These are phyloP conservation scores for Lophura nycthemera DNA, from an alignment of 2,113 vertebrate species.

Conservation along the genomic window DNA sequence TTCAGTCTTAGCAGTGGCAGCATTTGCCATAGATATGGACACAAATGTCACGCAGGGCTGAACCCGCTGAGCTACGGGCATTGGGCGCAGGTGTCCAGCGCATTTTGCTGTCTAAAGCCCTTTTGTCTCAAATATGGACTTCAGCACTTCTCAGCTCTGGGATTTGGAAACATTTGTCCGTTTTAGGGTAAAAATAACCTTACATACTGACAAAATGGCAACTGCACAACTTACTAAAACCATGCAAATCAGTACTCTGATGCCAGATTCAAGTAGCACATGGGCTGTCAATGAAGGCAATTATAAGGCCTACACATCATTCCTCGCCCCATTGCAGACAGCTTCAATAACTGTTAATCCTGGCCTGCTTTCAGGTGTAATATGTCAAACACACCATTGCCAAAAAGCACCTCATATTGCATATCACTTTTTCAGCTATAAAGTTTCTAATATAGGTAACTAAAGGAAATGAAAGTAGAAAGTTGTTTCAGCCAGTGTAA, in stretches of 20 bases:
- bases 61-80: not conserved
- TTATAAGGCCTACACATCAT: not conserved
- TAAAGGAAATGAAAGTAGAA: not conserved
- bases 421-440: not conserved
- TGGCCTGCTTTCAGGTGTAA: not conserved
- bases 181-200: not conserved
- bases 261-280: not conserved
- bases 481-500: not conserved
- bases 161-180: not conserved
- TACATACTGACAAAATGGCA: not conserved
- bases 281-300: not conserved
- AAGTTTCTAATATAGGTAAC: not conserved
- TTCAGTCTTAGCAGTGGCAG: fast-evolving
- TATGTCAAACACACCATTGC: not conserved
- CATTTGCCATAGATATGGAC: not conserved
- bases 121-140: not conserved
- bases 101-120: not conserved
- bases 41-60: not conserved
- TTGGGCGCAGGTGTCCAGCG: fast-evolving
- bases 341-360: not conserved
- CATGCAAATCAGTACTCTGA: not conserved
- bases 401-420: not conserved
- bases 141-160: not conserved
- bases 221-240: not conserved
- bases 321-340: not conserved